Conservation (phyloP, 2,113 vertebrate genomes). For the Zapornia atra region DNA sequence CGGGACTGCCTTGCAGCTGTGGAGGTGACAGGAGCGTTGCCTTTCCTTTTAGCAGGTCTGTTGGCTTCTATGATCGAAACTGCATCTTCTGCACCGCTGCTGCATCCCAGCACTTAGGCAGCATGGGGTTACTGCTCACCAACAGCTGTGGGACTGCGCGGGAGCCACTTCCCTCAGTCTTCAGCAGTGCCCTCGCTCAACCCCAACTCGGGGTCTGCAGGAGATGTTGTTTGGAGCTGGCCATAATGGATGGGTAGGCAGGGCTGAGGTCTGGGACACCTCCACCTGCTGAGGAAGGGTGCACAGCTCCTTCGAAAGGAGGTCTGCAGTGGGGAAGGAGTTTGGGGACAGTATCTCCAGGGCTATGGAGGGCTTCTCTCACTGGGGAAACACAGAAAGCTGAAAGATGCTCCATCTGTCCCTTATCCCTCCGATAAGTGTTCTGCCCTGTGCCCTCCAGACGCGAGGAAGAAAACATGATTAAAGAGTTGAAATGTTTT, state of each 20-base stretch:
- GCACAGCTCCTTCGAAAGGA: not conserved
- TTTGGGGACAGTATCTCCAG: not conserved
- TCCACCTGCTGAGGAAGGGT: not conserved
- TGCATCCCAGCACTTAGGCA: not conserved
- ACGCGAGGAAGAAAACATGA: conserved; percentile 29
- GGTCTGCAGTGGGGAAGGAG: not conserved
- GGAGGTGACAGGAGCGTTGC: not conserved
- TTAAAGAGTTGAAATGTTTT: conserved; percentile 11
- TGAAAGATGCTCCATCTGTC: not conserved
- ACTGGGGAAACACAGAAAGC: not conserved
- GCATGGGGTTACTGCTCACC: not conserved
- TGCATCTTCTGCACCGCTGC: not conserved
- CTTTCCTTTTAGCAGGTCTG: not conserved
- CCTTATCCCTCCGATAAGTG: not conserved
- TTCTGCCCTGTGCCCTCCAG: conserved; percentile 39
- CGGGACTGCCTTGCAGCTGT: not conserved
- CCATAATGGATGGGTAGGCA: rapidly evolving
- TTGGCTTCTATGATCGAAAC: not conserved
- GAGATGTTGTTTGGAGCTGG: not conserved
- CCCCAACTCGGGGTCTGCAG: rapidly evolving
- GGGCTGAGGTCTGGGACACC: not conserved
- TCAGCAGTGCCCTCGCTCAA: not conserved
- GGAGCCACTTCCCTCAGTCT: not conserved
- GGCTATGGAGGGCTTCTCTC: not conserved
- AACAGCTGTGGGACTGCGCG: not conserved